These are phyloP conservation scores for Ptilonorhynchus violaceus DNA, from an alignment of 2,113 vertebrate species.

Conservation along the genomic window DNA sequence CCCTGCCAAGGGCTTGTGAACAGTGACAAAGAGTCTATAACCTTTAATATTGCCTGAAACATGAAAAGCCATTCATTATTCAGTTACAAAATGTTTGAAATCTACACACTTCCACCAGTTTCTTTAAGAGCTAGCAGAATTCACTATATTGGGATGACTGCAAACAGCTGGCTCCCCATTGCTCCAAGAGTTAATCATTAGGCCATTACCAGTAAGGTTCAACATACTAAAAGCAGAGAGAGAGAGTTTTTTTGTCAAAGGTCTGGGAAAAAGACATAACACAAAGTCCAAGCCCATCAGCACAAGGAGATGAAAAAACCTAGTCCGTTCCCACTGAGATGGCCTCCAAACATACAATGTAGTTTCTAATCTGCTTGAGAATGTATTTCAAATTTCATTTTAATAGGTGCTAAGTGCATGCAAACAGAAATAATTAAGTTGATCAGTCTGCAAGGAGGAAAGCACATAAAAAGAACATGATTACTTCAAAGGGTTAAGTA, in stretches of 20 bases:
- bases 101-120: not conserved
- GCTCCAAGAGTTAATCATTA: conserved; percentile 14
- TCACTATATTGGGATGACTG: not conserved
- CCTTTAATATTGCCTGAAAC: not conserved
- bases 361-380: not conserved
- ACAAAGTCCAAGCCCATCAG: not conserved
- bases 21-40: not conserved
- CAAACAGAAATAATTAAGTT: conserved; percentile 1
- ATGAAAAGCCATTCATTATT: not conserved
- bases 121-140: not conserved
- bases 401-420: not conserved
- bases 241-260: not conserved
- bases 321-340: not conserved
- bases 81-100: not conserved
- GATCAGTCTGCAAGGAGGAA: not conserved
- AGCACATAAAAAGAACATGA: not conserved
- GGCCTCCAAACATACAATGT: not conserved
- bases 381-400: not conserved
- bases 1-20: not conserved
- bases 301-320: not conserved
- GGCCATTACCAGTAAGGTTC: not conserved
- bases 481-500: not conserved
- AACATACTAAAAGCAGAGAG: not conserved
- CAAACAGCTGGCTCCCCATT: not conserved
- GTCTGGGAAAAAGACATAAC: not conserved